Base-by-base conservation (phyloP, 2,113 vertebrate genomes). In the Leucoraja erinaceus region DNA sequence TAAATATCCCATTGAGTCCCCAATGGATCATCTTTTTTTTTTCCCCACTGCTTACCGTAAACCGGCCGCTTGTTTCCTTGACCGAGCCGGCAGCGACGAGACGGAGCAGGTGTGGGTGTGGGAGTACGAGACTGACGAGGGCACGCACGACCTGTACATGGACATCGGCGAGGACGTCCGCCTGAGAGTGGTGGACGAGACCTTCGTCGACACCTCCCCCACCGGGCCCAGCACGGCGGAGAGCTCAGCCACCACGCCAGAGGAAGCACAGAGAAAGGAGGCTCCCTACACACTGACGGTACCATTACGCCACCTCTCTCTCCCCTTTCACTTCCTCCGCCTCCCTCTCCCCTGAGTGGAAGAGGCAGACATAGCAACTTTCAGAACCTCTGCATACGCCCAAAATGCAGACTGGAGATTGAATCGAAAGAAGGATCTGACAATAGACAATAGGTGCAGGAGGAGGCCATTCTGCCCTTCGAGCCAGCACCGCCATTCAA, bases 121-220 rank as follows among this genome's bases (percentile, higher is more conserved):
- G 99, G 99, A 99, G 93, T 99, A 99, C 0, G 98, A 99, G 96
- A 99, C 98, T 0, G 99, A 99, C 14, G 99, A 99, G 93, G 99
- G 99, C 0, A 98, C 98, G 0, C 99, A 99, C 0, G 99, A 99
- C 95, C 97, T 99, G 93, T 99, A 99, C 96, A 99, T 99, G 99
- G 99, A 99, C 95, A 97, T 97, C 0, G 98, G 99, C 0, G 99
- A 99, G 95, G 98, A 99, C 94, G 97, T 99, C 94, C 97, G 99
- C 75, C 99, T 99, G 94, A 95, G 98, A 83, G 97, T 99, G 0
- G 96, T 98, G 59, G 98, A 99, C 0, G 98, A 99, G 94, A 96
- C 97, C 0, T 99, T 99, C 77, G 94, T 99, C 0, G 99, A 99
- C 93, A 99, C 98, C 0, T 99, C 99, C 5, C 99, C 98, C 0